Percentiles rank a stretch among this genome's conserved stretches.
These are phyloP conservation scores for Rhinoderma darwinii DNA, from an alignment of 2,113 vertebrate genomes.

Conservation along the genomic window DNA sequence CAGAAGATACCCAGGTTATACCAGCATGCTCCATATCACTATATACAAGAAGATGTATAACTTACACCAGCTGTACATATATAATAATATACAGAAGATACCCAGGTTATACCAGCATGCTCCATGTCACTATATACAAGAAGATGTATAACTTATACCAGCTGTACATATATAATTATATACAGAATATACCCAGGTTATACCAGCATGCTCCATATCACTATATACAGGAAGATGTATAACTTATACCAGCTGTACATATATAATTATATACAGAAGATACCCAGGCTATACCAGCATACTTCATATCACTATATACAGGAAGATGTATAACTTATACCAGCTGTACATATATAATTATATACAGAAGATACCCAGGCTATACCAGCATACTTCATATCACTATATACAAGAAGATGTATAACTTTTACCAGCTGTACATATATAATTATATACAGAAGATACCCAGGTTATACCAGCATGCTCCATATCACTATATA, in stretches of 20 bases:
- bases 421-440: background rate
- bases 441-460: background rate
- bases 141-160: background rate
- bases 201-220: background rate
- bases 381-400: background rate
- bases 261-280: background rate
- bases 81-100: background rate
- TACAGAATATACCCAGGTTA: background rate
- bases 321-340: background rate
- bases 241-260: background rate
- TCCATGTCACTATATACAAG: background rate
- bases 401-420: background rate
- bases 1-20: background rate
- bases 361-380: background rate
- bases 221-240: background rate
- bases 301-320: background rate
- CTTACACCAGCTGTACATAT: background rate
- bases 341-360: background rate
- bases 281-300: slow-evolving; percentile 5
- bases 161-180: background rate
- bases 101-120: slow-evolving; percentile 12
- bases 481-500: background rate
- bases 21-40: background rate
- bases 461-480: slow-evolving; percentile 7
- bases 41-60: background rate